phyloP scores from a whole-genome alignment of 1,140 invertebrate genomes.

The Octopus sinensis region DNA sequence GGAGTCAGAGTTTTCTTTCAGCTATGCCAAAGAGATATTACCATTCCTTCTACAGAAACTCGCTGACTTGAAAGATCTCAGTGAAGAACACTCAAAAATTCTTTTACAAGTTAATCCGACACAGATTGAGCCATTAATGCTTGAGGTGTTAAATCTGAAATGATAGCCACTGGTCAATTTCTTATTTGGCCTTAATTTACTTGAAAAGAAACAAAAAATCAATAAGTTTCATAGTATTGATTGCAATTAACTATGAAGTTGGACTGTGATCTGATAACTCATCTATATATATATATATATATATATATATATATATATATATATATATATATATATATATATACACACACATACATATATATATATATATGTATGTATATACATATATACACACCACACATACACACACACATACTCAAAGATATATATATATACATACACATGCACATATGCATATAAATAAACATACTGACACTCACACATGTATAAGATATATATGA shows the following conservation, averaged over 20 bases:
- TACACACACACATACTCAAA: not conserved
- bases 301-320: conserved; percentile 16
- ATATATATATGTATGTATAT: conserved; percentile 11
- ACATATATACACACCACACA: no score
- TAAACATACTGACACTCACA: not conserved
- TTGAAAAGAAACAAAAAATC: no score
- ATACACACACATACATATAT: conserved; percentile 8
- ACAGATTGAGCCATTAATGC: conserved; percentile 82
- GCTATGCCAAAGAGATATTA: conserved; percentile 39
- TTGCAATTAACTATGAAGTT: not conserved
- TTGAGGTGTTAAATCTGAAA: conserved; percentile 90
- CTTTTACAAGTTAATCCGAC: conserved; percentile 86
- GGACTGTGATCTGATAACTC: not conserved
- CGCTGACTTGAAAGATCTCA: conserved; percentile 77
- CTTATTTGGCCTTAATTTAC: no score
- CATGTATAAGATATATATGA: not conserved
- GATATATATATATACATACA: not conserved
- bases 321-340: conserved; percentile 18
- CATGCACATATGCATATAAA: not conserved
- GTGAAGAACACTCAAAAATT: conserved; percentile 81
- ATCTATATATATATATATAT: conserved; percentile 17
- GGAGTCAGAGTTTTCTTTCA: conserved; percentile 71
- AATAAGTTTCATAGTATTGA: not conserved
- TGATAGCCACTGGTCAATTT: not conserved
- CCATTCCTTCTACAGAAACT: conserved; percentile 79